Evolutionary conservation across 2,113 vertebrate species (phyloP), one percentile per base, ranked within the genome.

Genomic region (Anser brachyrhynchus): DNA sequence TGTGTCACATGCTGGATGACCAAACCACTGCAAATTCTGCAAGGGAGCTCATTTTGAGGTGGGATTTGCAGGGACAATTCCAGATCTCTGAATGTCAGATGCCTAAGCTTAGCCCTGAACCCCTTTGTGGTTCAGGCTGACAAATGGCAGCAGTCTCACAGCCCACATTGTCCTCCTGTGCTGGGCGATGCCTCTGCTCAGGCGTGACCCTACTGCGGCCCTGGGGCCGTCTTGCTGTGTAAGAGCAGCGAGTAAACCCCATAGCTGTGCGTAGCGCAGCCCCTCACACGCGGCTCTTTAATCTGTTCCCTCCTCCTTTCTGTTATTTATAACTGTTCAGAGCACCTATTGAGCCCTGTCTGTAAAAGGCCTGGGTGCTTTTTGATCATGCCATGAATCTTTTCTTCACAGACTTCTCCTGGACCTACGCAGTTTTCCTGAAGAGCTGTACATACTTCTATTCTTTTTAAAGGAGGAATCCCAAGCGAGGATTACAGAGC

Each of bases 341-440:
- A 81, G 89, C 93, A 79, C 93, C 28, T 49, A 28, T 15, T 58
- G 65, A 62, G 95, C 93, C 74, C 46, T 3, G 73, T 82, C 96
- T 97, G 95, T 92, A 92, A 59, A 94, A 95, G 94, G 95, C 96
- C 84, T 91, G 94, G 81, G 89, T 74, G 87, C 95, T 86, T 86
- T 97, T 95, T 96, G 97, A 96, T 93, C 85, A 19, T 35, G 84
- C 92, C 86, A 73, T 95, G 96, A 97, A 96, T 96, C 90, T 93
- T 95, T 91, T 92, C 87, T 82, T 92, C 22, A 0, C 92, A 95
- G 91, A 57, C 76, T 62, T 92, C 8, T 88, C 94, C 93, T 23
- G 93, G 92, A 89, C 93, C 89, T 17, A 55, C 33, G 1, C 20
- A 33, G 87, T 37, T 74, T 92, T 67, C 94, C 95, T 65, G 86